Base-by-base conservation (phyloP, 2,113 vertebrate genomes). In the Telmatochromis sp. region DNA sequence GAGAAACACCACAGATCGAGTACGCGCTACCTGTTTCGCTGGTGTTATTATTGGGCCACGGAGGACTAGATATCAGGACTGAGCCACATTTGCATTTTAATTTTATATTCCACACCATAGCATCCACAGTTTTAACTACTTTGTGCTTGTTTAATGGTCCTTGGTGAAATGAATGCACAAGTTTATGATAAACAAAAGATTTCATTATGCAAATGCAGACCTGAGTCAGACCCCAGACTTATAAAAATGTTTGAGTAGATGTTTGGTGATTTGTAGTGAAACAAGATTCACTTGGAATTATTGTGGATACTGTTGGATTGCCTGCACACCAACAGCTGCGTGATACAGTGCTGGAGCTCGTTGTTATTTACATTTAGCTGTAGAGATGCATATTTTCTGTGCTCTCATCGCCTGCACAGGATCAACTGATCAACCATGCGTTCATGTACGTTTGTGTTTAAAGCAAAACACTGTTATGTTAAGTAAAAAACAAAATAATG, bases 81-180 rank as follows among this genome's bases (percentile, higher is more conserved):
- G 89, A 93, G 89, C 78, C 28, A 42, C 87, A 96, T 96, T 96
- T 95, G 92, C 96, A 96, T 97, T 96, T 95, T 93, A 91, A 93
- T 96, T 95, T 87, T 81, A 84, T 90, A 93, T 94, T 93, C 88
- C 14, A 47, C 88, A 51, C 87, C 65, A 88, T n/a, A 58, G 87
- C 85, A 51, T 88, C 90, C 87, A 86, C 88, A 84, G 89, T 94
- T 93, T 94, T 95, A 91, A 95, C 93, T 95, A 91, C 95, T 91
- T 93, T 95, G 82, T 90, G 94, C 92, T 92, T 94, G 94, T 95
- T 95, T 95, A 96, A 96, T 95, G 92, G 91, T 92, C 94, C 95
- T 96, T 81, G 78, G 87, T 95, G 95, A 94, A 94, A 95, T 93
- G 60, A 95, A 95, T 94, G 91, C 75, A 80, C 86, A 86, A 40